Conservation (phyloP, 2,113 vertebrate species). For the Ageneiosus marmoratus region DNA sequence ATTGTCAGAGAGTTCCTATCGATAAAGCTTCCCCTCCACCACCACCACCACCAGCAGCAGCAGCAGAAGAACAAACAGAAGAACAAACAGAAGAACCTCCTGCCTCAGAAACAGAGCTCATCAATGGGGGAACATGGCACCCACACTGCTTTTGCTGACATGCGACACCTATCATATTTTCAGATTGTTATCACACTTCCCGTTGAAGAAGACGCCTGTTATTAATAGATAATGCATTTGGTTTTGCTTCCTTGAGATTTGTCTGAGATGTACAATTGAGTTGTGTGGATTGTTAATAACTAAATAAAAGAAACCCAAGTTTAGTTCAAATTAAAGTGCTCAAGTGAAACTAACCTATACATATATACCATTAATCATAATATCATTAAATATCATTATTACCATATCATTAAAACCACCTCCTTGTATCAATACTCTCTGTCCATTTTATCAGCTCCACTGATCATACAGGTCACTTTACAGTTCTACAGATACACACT, state of each 20-base stretch:
- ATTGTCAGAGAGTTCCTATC: slow-evolving; percentile 47
- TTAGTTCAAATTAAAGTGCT: background rate
- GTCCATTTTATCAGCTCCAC: too few relatives aligned
- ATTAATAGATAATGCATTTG: slow-evolving; percentile 48
- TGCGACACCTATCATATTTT: slow-evolving; percentile 45
- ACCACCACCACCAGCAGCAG: too few relatives aligned
- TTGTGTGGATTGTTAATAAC: background rate
- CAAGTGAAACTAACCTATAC: background rate
- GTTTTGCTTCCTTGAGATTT: slow-evolving; percentile 20
- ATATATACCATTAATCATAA: too few relatives aligned
- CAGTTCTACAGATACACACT: too few relatives aligned
- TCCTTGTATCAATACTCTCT: too few relatives aligned
- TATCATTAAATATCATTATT: too few relatives aligned
- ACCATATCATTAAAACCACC: too few relatives aligned
- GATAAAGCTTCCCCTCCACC: slow-evolving; percentile 19
- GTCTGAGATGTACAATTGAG: background rate
- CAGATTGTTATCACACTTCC: slow-evolving; percentile 54
- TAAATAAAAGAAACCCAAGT: background rate
- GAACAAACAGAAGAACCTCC: slow-evolving; percentile 32
- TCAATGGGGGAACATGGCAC: slow-evolving; percentile 28
- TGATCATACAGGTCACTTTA: too few relatives aligned
- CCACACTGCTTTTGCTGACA: slow-evolving; percentile 40
- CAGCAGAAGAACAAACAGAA: too few relatives aligned
- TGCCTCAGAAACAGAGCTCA: slow-evolving; percentile 34
- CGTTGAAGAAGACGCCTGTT: slow-evolving; percentile 48